Evolutionary conservation across 2,113 vertebrate genomes (phyloP), one percentile per base, ranked within the genome.

Genomic region (Conger conger): DNA sequence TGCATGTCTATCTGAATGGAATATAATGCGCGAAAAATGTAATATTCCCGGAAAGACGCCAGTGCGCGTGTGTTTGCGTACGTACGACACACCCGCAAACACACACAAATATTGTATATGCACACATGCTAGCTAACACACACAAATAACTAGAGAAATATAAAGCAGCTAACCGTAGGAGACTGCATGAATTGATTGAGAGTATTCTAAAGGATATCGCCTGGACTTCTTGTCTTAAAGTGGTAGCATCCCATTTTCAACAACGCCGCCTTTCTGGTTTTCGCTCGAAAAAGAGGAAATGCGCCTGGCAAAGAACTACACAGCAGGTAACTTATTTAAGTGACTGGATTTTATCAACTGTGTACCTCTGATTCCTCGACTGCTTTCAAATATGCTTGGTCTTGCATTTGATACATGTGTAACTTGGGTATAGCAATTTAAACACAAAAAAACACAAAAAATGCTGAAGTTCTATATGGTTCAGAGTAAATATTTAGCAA

Each of bases 181-280:
- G 83, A 79, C 77, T 82, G 79, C 73, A 16, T 84, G 86, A 76
- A 83, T 79, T 80, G 84, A 88, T 83, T 15, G 84, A 85, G 73
- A 1, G 8, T 86, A 81, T 87, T 86, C 81, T 83, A 87, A 87
- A 80, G 79, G 80, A 86, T 81, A 87, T 9, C 78, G 84, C 50
- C 40, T 68, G 84, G 84, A 87, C 82, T 68, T 63, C 86, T 85
- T 83, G 30, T 92, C 92, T 93, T 94, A 94, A 93, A 93, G 92
- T 3, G 86, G 85, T 81, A 93, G 89, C 81, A 54, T 57, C 87
- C 83, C 83, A 86, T 87, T 84, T 54, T 35, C 23, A 82, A 63
- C 2, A 86, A 87, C 89, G 54, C 81, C 36, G 50, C 84, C 89
- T 88, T 73, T 81, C 77, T 79, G 73, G 83, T 76, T 84, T 77